Evolutionary conservation across 2,797 vertebrate species (phyloP).

Genomic region (Nothura maculosa): DNA sequence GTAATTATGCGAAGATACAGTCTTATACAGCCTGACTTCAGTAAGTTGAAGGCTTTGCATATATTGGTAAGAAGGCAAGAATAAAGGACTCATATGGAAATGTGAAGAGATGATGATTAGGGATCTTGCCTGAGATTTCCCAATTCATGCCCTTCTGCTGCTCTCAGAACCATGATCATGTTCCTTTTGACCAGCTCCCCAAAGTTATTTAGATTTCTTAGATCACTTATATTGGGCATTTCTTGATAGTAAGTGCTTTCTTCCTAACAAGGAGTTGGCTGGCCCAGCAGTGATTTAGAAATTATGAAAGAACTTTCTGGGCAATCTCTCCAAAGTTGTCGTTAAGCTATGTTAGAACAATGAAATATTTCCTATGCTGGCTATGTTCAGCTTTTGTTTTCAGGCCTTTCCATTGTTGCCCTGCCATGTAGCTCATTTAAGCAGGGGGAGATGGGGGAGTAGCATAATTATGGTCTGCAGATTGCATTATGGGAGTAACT

Average conservation of each 20-base stretch:
- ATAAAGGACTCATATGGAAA: neutral
- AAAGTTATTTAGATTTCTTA: neutral
- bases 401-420: neutral
- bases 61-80: neutral
- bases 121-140: neutral
- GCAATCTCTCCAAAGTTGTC: neutral
- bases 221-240: neutral
- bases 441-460: neutral
- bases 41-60: neutral
- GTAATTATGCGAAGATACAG: neutral
- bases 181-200: neutral
- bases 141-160: neutral
- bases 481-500: neutral
- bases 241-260: neutral
- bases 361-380: neutral
- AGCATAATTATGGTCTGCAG: neutral
- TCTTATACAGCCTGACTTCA: neutral
- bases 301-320: neutral
- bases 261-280: neutral
- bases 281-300: neutral
- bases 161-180: neutral
- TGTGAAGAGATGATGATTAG: neutral
- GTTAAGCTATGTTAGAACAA: neutral
- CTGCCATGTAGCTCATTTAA: neutral
- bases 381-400: neutral